These are phyloP conservation scores for Pteronotus mesoamericanus DNA, from an alignment of 2,797 vertebrate genomes.

Conservation along the genomic window DNA sequence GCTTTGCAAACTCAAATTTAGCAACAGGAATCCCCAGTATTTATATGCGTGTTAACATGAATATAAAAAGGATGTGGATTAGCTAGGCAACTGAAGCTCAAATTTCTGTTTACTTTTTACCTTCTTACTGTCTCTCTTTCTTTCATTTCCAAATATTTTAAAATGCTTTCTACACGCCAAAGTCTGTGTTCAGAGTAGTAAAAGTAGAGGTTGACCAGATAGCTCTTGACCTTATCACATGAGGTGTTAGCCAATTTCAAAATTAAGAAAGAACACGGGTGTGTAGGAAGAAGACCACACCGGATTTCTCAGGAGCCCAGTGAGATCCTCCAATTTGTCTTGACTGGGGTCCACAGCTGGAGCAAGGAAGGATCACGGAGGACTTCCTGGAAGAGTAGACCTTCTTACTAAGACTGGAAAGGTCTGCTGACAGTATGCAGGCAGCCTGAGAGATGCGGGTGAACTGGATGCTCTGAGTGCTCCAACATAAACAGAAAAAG, in stretches of 20 bases:
- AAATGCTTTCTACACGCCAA: neutral
- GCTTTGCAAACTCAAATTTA: slow-evolving; percentile 54
- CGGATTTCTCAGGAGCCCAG: neutral
- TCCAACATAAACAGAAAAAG: neutral
- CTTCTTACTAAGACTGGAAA: neutral
- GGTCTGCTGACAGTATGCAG: too few species aligned
- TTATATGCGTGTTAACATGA: slow-evolving; percentile 53
- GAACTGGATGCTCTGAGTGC: neutral
- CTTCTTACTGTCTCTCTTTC: neutral
- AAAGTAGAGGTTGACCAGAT: neutral
- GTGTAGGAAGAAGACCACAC: accelerated
- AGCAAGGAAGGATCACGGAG: neutral
- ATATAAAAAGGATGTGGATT: slow-evolving; percentile 30
- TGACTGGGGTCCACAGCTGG: accelerated
- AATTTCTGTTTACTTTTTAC: neutral
- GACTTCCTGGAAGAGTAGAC: accelerated
- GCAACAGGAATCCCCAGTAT: slow-evolving; percentile 50
- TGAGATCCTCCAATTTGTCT: neutral
- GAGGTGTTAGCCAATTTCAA: neutral
- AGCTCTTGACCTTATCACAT: neutral
- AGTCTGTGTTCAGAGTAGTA: neutral
- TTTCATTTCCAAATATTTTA: neutral
- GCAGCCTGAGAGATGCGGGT: accelerated
- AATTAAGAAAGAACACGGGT: accelerated
- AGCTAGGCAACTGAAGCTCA: neutral